A percentile compares a stretch with the other conserved stretches of the same genome.
Evolutionary conservation across 2,113 vertebrate genomes (phyloP).

Genomic region (Tychaedon coryphoeus): DNA sequence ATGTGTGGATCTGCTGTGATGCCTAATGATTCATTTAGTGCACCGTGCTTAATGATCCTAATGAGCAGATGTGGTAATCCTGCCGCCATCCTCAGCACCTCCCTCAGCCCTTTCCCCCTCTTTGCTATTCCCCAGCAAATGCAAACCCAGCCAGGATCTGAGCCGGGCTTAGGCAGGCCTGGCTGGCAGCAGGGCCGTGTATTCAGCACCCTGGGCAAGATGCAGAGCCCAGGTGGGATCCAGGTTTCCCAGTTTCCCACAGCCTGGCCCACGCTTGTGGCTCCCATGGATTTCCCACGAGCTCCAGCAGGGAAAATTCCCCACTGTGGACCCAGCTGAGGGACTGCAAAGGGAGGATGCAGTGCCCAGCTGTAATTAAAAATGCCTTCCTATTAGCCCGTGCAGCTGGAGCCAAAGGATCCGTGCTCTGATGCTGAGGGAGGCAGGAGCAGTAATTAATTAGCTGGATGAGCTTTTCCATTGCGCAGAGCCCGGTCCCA

Average conservation of each 20-base stretch:
- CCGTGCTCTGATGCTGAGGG: background rate
- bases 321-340: background rate
- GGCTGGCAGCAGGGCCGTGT: background rate
- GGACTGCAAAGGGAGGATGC: background rate
- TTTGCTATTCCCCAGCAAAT: background rate
- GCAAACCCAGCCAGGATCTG: background rate
- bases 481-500: background rate
- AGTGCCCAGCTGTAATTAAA: conserved; percentile 6
- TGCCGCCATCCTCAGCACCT: conserved; percentile 10
- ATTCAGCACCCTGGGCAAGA: background rate
- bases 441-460: conserved; percentile 48
- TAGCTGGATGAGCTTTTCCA: conserved; percentile 36
- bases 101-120: background rate
- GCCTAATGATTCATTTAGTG: conserved; percentile 51
- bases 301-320: background rate
- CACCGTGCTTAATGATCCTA: conserved; percentile 26
- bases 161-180: background rate
- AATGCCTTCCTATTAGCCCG: background rate
- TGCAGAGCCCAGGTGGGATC: background rate
- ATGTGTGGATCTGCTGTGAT: conserved; percentile 54
- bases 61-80: conserved; percentile 22
- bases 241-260: background rate
- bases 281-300: background rate
- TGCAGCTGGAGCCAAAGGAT: conserved; percentile 23
- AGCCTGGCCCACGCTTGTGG: background rate